A percentile compares a stretch with the other conserved stretches of the same genome.
Evolutionary conservation across 2,888 invertebrate species (phyloP).

Genomic region (Lepidonotus clava): DNA sequence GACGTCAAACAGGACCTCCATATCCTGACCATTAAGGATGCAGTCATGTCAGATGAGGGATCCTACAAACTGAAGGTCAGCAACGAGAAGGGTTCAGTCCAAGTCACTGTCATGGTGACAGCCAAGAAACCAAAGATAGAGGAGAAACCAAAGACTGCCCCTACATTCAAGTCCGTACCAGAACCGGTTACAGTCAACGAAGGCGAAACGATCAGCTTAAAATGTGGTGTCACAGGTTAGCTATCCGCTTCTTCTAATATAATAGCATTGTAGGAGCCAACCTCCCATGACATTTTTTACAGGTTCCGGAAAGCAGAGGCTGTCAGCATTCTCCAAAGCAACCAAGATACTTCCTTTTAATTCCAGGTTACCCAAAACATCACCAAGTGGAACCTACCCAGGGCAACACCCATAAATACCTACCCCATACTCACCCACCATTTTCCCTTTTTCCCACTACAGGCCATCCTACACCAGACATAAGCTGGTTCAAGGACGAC

Average conservation of each 20-base stretch:
- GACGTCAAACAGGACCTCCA: constrained; percentile 43
- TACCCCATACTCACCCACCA: background rate
- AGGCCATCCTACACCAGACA: constrained; percentile 66
- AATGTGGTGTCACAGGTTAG: constrained; percentile 49
- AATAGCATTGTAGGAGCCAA: too few species aligned
- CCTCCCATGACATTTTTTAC: too few species aligned
- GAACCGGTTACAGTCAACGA: constrained; percentile 27
- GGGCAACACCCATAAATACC: background rate
- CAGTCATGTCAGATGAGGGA: constrained; percentile 95
- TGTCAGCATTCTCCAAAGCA: too few species aligned
- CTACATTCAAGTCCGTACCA: constrained; percentile 34
- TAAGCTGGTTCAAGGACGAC: constrained; percentile 77
- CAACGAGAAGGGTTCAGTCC: constrained; percentile 97
- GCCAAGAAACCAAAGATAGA: background rate
- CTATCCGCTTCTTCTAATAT: background rate
- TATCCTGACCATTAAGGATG: constrained; percentile 94
- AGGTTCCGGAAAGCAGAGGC: too few species aligned
- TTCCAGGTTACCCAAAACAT: background rate
- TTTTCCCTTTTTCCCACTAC: background rate
- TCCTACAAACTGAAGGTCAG: constrained; percentile 97
- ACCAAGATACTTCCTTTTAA: background rate
- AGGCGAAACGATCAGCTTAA: constrained; percentile 46
- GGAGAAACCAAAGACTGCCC: background rate
- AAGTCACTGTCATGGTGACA: constrained; percentile 88
- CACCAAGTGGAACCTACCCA: background rate